Base-by-base conservation (phyloP, 1,140 invertebrate genomes). In the Helicorthomorpha holstii region DNA sequence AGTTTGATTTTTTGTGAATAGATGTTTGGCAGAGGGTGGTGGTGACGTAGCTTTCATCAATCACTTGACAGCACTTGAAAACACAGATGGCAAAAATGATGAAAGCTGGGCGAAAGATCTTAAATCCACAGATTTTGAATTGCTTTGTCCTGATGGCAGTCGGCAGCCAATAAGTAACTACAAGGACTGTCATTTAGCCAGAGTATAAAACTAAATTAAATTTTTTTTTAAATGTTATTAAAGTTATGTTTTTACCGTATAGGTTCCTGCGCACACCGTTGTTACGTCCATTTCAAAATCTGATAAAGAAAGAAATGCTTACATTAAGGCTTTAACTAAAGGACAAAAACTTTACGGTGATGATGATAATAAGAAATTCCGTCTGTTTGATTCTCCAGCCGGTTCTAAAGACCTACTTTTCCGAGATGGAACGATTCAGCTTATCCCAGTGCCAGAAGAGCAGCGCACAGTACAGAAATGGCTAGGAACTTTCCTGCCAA, bases 111-210 rank as follows among this genome's bases (percentile, higher is more conserved):
- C 52, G n/a, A 50, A 43, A 21, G 38, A 46, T 27, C 25, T 54
- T 2, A 38, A 51, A 27, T 52, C 25, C 50, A 54, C 62, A 7
- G 69, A 79, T 22, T 95, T 91, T 66, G 81, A 91, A 61, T 65
- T 98, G 21, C 67, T 98, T 0, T 97, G 93, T 69, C 75, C 72
- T 1, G 85, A 94, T 69, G 89, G 89, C 1, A 74, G 72, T 7
- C 73, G 83, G 1, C 72, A 67, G 29, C 62, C 78, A 0, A 66
- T 93, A 1, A 75, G 77, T 19, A 76, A 87, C 29, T 93, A 82
- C 69, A 66, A 71, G 16, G 64, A 66, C n/a, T 96, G 91, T 63
- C 81, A 92, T 64, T 88, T 91, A 82, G 90, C 51, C 22, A 52
- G 24, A 22, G 51, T 52, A 48, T 10, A 10, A 7, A 46, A 10